Evolutionary conservation across 2,113 vertebrate genomes (phyloP).

Genomic region (Heterochromis multidens): DNA sequence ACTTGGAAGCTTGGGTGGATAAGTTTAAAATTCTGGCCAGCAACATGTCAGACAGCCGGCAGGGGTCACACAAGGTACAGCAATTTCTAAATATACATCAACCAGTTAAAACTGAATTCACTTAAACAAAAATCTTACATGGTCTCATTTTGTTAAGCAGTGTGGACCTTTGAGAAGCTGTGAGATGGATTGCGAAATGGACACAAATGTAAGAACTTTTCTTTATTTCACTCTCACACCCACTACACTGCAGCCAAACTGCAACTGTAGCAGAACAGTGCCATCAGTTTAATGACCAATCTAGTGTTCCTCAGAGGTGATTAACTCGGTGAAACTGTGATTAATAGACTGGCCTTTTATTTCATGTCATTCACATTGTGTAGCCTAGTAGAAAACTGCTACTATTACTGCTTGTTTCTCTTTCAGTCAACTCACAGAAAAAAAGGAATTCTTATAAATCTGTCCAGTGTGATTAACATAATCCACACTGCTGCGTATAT

Average conservation of each 20-base stretch:
- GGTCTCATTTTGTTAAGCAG: constrained; percentile 68
- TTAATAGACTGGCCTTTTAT: neutral
- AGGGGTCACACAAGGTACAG: constrained; percentile 85
- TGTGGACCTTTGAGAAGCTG: constrained; percentile 92
- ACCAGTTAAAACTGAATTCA: neutral
- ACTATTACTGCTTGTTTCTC: neutral
- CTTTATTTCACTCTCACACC: neutral
- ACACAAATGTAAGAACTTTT: constrained; percentile 86
- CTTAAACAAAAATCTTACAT: neutral
- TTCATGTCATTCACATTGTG: neutral
- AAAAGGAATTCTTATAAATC: neutral
- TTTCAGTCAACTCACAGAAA: neutral
- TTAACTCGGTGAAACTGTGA: neutral
- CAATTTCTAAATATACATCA: neutral
- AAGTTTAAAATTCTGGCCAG: constrained; percentile 99
- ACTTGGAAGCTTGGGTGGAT: constrained; percentile 96
- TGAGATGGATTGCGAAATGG: constrained; percentile 99
- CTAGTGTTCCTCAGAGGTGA: neutral
- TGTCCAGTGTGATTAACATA: neutral
- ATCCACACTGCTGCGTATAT: neutral
- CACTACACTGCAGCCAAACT: neutral
- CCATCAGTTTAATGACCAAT: neutral
- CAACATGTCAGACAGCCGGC: constrained; percentile 90
- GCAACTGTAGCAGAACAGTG: neutral
- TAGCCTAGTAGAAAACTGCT: neutral